Base-by-base conservation (phyloP, 2,888 invertebrate species). In the Tromatobia lineatoria region DNA sequence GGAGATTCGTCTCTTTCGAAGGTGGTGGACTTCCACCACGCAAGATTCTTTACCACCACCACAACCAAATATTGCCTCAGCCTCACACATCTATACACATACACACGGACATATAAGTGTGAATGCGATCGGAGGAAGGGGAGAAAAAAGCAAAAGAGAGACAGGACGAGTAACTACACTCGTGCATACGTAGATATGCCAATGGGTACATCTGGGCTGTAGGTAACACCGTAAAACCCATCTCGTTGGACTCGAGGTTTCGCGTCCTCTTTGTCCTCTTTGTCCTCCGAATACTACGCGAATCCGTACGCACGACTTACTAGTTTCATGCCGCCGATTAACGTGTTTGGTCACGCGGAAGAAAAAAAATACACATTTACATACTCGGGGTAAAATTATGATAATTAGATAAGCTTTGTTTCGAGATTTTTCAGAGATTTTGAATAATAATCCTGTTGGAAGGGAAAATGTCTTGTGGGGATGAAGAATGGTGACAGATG, bases 1-100 rank as follows among this genome's bases (percentile, higher is more conserved):
- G 81, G 81, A 78, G 81, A 78, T 85, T 81, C 78, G 84, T 81
- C 64, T 84, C 83, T 80, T 75, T 79, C 84, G 78, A 67, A 78
- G 84, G 75, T 82, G 74, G 81, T 67, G 80, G 66, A 80, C 73
- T 81, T 71, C 81, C 80, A 80, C 80, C 80, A 74, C 81, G 71
- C 76, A 15, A 20, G 59, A 50, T 50, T 50, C 70, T 70, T 76
- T 71, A 71, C 81, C 76, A 76, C 81, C 81, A 82, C 83, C 54
- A 76, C 67, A n/a, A 67, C 42, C n/a, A 50, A 50, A 18, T 50
- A 50, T 50, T 50, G 50, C 50, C 50, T n/a, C 50, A 50, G 50
- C 50, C 29, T 29, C 29, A 45, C 42, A 42, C 11, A 42, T 13
- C 10, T 15, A n/a, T 4, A 42, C 42, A 42, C 15, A 45, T 4